A percentile compares a stretch with the other conserved stretches of the same genome.
Conservation (phyloP, 1,140 invertebrate genomes). For the Agrilus planipennis region DNA sequence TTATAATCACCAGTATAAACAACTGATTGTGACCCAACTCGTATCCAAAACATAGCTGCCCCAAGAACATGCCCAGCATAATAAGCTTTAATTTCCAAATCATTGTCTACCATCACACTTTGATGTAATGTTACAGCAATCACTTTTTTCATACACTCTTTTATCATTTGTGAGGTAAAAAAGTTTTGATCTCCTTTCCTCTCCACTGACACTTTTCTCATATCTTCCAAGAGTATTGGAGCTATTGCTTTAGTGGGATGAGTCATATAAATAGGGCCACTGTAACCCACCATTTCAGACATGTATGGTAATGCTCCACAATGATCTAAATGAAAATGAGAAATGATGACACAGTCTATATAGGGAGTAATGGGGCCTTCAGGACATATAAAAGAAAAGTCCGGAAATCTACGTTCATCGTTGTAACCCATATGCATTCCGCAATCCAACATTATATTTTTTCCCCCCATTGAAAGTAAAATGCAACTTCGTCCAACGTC, state of each 20-base stretch:
- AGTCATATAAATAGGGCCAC: slow-evolving; percentile 99
- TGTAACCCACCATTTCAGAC: slow-evolving; percentile 97
- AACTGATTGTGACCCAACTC: slow-evolving; percentile 91
- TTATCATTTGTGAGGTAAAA: slow-evolving; percentile 98
- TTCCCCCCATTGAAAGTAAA: slow-evolving; percentile 89
- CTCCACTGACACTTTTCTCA: slow-evolving; percentile 89
- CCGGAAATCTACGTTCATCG: slow-evolving; percentile 96
- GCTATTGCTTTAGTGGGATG: slow-evolving; percentile 99
- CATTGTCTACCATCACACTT: slow-evolving; percentile 92
- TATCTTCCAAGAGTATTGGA: slow-evolving; percentile 89
- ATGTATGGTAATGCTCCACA: slow-evolving; percentile 97
- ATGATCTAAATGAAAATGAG: slow-evolving; percentile 99
- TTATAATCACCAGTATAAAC: slow-evolving; percentile 99
- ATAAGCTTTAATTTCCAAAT: slow-evolving; percentile 98
- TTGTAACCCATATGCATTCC: slow-evolving; percentile 99
- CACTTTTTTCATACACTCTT: slow-evolving; percentile 99
- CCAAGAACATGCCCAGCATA: slow-evolving; percentile 99
- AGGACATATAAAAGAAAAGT: slow-evolving; percentile 89
- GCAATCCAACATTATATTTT: slow-evolving; percentile 99
- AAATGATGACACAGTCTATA: slow-evolving; percentile 98
- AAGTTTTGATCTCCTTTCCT: slow-evolving; percentile 97
- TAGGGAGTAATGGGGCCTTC: slow-evolving; percentile 83
- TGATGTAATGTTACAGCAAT: slow-evolving; percentile 95
- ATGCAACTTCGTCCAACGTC: slow-evolving; percentile 99
- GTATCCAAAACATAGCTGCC: slow-evolving; percentile 97